Evolutionary conservation across 2,888 invertebrate species (phyloP).

Genomic region (Apodemia mormo): DNA sequence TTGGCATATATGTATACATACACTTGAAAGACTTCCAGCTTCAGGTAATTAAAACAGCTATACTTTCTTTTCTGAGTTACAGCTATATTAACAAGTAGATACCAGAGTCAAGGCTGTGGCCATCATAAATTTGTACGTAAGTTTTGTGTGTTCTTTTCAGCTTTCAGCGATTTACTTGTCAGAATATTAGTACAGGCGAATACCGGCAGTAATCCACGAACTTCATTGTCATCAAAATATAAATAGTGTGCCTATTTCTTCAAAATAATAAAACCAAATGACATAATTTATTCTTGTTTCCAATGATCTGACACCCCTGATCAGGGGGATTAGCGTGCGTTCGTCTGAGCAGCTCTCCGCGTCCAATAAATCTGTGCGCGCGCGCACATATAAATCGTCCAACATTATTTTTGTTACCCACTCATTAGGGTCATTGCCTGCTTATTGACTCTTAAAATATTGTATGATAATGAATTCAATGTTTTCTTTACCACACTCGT

Average conservation of each 20-base stretch:
- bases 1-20: no score
- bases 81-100: no score
- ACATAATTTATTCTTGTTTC: constrained; percentile 24
- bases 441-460: constrained; percentile 76
- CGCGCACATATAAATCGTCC: constrained; percentile 76
- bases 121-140: no score
- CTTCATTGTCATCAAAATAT: constrained; percentile 3
- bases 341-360: constrained; percentile 55
- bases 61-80: no score
- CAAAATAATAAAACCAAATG: constrained; percentile 17
- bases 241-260: not conserved
- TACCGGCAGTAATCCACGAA: not conserved
- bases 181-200: not conserved
- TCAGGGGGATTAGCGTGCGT: constrained; percentile 61
- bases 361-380: constrained; percentile 75
- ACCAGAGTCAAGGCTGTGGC: no score
- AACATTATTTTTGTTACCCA: constrained; percentile 79
- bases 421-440: constrained; percentile 81
- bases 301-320: constrained; percentile 55
- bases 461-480: constrained; percentile 54
- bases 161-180: no score
- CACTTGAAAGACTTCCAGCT: no score
- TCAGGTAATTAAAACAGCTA: no score
- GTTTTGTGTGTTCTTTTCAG: no score
- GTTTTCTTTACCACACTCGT: constrained; percentile 59